Base-by-base conservation (phyloP, 1,140 invertebrate species). In the Macrobrachium rosenbergii region DNA sequence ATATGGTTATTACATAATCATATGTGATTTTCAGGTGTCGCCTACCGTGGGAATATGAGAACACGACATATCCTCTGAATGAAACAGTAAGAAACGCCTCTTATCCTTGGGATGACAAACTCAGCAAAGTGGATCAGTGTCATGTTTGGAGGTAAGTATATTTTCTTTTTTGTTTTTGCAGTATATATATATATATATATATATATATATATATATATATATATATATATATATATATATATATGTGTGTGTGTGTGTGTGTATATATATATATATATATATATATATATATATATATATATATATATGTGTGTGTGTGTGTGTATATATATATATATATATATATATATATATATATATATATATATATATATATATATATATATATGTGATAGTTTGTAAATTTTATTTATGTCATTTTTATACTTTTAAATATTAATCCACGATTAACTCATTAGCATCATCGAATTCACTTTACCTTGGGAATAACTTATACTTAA, bases 41-140 rank as follows among this genome's bases (percentile, higher is more conserved):
- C 23, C 63, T 86, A 64, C 59, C 21, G 12, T 86, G 83, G 83
- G 83, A 86, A 64, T 62, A 64, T n/a, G 83, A 86, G 19, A 78
- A 79, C 63, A 62, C 83, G 21, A 78, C 63, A 19, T 86, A 69
- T n/a, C 62, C 75, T 0, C 62, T 86, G 63, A 23, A 79, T 19
- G 63, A 78, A 2, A 45, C 60, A 2, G 19, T 86, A 10, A 78
- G 45, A 64, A 72, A 69, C 7, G 16, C 72, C 21, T 60, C 76
- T 5, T 45, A 69, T 6, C 83, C 83, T 3, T 79, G 76, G 83
- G 83, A 79, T 52, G 37, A 45, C 12, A 19, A 45, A 19, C 11
- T 43, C 2, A 69, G 67, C 7, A 45, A 5, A 10, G 60, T 23
- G 21, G 63, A 69, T 45, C 83, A 86, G 62, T 86, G 83, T 75